A percentile compares a stretch with the other conserved stretches of the same genome.
phyloP scores from a whole-genome alignment of 2,888 invertebrate species.

The Dichetophora obliterata region DNA sequence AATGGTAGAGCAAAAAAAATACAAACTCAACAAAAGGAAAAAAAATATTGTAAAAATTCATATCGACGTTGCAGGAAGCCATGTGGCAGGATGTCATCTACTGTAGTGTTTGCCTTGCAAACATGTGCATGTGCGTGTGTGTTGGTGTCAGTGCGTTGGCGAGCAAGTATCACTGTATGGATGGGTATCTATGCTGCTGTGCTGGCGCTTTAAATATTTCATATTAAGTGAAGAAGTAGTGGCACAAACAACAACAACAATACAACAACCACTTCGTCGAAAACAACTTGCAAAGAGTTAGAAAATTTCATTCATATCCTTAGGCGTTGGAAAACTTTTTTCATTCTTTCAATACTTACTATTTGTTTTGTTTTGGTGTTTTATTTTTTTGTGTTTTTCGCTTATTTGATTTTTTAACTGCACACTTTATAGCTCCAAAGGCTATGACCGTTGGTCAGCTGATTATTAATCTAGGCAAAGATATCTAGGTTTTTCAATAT shows the following conservation, averaged over 20 bases:
- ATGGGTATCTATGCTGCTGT: neutral
- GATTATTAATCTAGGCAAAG: neutral
- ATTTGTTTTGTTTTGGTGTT: neutral
- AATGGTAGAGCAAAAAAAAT: neutral
- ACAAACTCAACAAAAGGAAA: neutral
- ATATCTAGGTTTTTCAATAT: conserved; percentile 20
- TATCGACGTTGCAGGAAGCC: conserved; percentile 17
- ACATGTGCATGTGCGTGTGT: neutral
- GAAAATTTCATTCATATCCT: conserved; percentile 37
- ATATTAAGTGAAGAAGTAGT: neutral
- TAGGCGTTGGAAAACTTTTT: conserved; percentile 26
- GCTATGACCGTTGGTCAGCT: conserved; percentile 17
- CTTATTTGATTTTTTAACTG: conserved; percentile 1
- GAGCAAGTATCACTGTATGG: neutral
- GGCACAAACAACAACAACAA: conserved; percentile 6
- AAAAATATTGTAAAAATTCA: conserved; percentile 35
- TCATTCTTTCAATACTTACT: neutral
- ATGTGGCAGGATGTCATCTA: conserved; percentile 11
- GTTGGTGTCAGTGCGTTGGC: neutral
- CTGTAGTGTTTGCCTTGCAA: neutral
- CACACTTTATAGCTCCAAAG: conserved; percentile 19
- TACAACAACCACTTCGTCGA: neutral
- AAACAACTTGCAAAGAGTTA: neutral
- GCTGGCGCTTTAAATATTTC: conserved; percentile 11
- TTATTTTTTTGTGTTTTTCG: conserved; percentile 4